Percentiles rank a stretch among this genome's conserved stretches.
These are phyloP conservation scores for Phoxinus phoxinus DNA, from an alignment of 2,113 vertebrate genomes.

Conservation along the genomic window DNA sequence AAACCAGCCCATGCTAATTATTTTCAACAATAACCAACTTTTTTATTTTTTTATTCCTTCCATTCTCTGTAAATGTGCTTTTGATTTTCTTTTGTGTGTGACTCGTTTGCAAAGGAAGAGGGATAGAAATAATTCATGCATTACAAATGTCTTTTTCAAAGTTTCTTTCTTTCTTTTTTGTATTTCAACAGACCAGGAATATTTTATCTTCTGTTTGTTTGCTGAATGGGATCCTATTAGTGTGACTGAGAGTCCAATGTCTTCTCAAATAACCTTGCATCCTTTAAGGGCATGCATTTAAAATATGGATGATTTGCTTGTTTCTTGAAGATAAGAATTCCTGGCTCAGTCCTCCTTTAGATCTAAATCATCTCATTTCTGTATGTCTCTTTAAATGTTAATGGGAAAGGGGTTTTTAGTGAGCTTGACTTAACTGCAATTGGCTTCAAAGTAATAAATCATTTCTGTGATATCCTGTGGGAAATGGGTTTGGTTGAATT, in stretches of 20 bases:
- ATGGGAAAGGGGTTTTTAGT: conserved; percentile 77
- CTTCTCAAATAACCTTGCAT: background rate
- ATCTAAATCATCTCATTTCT: conserved; percentile 71
- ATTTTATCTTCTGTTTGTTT: background rate
- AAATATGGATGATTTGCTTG: background rate
- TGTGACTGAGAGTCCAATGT: conserved; percentile 4
- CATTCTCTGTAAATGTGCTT: background rate
- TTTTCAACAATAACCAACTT: background rate
- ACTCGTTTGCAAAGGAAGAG: background rate
- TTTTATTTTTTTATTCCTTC: background rate
- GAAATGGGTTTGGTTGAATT: conserved; percentile 78
- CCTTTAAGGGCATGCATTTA: background rate
- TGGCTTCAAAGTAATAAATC: conserved; percentile 64
- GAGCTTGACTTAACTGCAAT: conserved; percentile 72
- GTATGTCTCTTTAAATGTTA: conserved; percentile 78
- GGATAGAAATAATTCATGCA: background rate
- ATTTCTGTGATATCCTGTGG: conserved; percentile 66
- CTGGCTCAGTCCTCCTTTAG: conserved; percentile 25
- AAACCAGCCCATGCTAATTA: background rate
- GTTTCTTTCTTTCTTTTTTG: background rate
- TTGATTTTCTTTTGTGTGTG: background rate
- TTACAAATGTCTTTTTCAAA: background rate
- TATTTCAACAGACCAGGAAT: background rate
- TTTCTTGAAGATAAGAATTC: background rate
- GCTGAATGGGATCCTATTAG: background rate